These are phyloP conservation scores for Nibea albiflora DNA, from an alignment of 2,113 vertebrate species.

Conservation along the genomic window DNA sequence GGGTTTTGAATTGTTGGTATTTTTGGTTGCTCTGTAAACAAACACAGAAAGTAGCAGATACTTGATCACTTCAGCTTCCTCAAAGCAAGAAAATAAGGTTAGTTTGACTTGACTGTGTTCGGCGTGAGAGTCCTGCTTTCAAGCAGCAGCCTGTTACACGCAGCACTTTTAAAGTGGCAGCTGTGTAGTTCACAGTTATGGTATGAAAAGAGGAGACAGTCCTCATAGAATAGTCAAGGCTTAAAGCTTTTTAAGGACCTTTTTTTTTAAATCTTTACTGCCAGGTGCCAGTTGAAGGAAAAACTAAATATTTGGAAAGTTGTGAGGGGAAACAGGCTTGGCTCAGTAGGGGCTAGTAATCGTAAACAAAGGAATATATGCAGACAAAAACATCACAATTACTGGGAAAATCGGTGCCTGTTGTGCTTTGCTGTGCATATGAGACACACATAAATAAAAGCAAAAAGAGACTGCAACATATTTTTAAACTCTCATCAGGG, in stretches of 20 bases:
- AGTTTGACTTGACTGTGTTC: not conserved
- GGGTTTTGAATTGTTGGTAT: not conserved
- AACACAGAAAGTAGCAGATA: not conserved
- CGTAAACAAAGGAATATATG: not conserved
- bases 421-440: conserved; percentile 13
- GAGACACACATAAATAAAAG: not conserved
- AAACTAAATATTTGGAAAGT: not conserved
- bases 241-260: conserved; percentile 23
- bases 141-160: conserved; percentile 13
- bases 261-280: not conserved
- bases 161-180: conserved; percentile 1
- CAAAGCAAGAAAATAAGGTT: conserved; percentile 23
- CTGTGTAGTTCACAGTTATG: conserved; percentile 24
- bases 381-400: not conserved
- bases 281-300: conserved; percentile 4
- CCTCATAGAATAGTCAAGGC: conserved; percentile 1
- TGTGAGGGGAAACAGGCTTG: not conserved
- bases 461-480: not conserved
- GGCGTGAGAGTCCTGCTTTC: conserved; percentile 8
- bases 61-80: conserved; percentile 1
- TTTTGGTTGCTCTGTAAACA: not conserved
- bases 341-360: not conserved
- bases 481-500: not conserved
- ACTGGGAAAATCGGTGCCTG: not conserved
- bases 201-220: conserved; percentile 30